Evolutionary conservation across 2,797 vertebrate genomes (phyloP).

Genomic region (Gymnothorax javanicus): DNA sequence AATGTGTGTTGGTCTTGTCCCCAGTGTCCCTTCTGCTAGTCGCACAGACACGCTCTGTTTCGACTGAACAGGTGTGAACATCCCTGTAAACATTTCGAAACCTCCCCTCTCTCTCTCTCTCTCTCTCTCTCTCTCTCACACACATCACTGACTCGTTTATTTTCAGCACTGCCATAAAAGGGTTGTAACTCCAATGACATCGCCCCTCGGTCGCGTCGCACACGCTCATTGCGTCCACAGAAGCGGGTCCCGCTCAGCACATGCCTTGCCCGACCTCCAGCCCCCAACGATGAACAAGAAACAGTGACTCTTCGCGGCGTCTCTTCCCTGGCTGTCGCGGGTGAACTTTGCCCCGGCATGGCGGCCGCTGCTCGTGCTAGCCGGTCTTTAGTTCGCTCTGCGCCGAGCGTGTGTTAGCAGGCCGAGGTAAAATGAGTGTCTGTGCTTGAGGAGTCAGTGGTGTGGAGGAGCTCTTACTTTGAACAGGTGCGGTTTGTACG

Average conservation of each 20-base stretch:
- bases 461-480: background rate
- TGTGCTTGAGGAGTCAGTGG: background rate
- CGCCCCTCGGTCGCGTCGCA: background rate
- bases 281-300: background rate
- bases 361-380: background rate
- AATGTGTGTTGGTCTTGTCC: background rate
- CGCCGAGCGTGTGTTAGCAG: background rate
- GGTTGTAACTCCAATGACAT: too few relatives aligned
- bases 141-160: background rate
- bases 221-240: background rate
- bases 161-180: background rate
- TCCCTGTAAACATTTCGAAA: background rate
- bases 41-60: background rate
- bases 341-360: slow-evolving; percentile 19
- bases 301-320: background rate
- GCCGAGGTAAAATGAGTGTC: background rate
- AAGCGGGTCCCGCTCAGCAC: background rate
- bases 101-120: background rate
- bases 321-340: background rate
- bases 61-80: background rate
- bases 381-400: background rate
- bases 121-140: background rate
- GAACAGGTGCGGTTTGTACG: background rate
- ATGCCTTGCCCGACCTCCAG: background rate
- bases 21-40: background rate